These are phyloP conservation scores for Sarcophaga caerulescens DNA, from an alignment of 2,888 invertebrate genomes.

Conservation along the genomic window DNA sequence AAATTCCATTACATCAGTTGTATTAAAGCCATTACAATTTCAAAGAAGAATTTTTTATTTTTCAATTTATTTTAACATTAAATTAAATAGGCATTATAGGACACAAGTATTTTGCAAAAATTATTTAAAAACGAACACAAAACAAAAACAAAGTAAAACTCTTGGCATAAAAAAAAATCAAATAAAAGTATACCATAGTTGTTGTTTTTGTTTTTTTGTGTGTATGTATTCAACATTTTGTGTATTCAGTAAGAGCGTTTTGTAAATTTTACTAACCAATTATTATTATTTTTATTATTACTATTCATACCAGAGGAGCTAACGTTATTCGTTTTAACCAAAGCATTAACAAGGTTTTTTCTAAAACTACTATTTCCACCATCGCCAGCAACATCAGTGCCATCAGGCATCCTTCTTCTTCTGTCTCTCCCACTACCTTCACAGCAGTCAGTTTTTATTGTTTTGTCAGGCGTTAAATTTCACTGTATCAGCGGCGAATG, in stretches of 20 bases:
- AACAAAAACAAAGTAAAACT: too few species aligned
- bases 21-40: too few species aligned
- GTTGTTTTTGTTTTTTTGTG: not conserved
- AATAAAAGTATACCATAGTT: not conserved
- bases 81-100: too few species aligned
- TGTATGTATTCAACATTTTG: not conserved
- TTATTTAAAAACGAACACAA: too few species aligned
- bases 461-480: constrained; percentile 68
- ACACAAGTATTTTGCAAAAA: too few species aligned
- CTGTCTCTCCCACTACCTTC: not conserved
- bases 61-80: too few species aligned
- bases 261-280: constrained; percentile 78
- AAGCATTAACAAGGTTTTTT: constrained; percentile 57
- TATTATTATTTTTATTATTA: constrained; percentile 53
- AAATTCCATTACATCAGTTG: too few species aligned
- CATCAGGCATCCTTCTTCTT: not conserved
- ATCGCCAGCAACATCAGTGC: not conserved
- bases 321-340: constrained; percentile 48
- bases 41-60: too few species aligned
- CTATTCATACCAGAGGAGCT: constrained; percentile 51
- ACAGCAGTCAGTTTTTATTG: constrained; percentile 29
- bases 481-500: constrained; percentile 89
- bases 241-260: constrained; percentile 61
- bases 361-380: constrained; percentile 23
- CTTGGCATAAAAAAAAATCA: too few species aligned